Conservation (phyloP, 1,140 invertebrate species). For the Macrotrachela quadricornifera region DNA sequence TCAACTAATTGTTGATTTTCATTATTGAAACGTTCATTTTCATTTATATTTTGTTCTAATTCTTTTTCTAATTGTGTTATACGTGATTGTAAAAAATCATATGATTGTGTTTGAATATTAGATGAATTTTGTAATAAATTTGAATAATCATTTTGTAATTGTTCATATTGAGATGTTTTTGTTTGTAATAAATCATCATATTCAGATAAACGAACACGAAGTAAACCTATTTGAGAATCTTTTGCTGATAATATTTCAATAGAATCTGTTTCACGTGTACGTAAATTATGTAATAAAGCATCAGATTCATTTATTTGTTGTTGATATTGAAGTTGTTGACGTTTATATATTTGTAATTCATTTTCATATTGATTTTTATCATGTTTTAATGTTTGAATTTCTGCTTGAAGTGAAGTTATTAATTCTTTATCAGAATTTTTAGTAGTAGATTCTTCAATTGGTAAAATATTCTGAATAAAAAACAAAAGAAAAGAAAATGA, state of each 20-base stretch:
- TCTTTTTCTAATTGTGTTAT: conserved; percentile 17
- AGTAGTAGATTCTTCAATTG: too few relatives aligned
- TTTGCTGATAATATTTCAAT: conserved; percentile 29
- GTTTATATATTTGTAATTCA: not conserved
- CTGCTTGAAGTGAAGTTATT: too few relatives aligned
- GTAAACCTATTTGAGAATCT: conserved; percentile 33
- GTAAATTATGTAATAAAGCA: conserved; percentile 27
- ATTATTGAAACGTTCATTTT: too few relatives aligned
- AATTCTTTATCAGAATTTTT: too few relatives aligned
- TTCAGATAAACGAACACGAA: conserved; percentile 33
- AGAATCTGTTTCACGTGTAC: conserved; percentile 29
- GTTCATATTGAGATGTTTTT: conserved; percentile 14
- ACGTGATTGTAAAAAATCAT: too few relatives aligned
- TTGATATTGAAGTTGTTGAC: conserved; percentile 16
- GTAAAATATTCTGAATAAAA: too few relatives aligned
- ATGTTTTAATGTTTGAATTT: too few relatives aligned
- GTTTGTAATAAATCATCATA: conserved; percentile 23
- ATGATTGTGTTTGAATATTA: too few relatives aligned
- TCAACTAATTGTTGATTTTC: conserved; percentile 17
- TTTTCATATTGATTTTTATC: too few relatives aligned
- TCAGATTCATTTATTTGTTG: conserved; percentile 18
- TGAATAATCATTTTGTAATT: too few relatives aligned
- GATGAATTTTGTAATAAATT: too few relatives aligned
- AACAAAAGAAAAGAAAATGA: too few relatives aligned
- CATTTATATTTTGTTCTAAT: conserved; percentile 15